Percentiles rank a stretch among this genome's conserved stretches.
Evolutionary conservation across 2,888 invertebrate genomes (phyloP).

Genomic region (Phoenoteleia sp.): DNA sequence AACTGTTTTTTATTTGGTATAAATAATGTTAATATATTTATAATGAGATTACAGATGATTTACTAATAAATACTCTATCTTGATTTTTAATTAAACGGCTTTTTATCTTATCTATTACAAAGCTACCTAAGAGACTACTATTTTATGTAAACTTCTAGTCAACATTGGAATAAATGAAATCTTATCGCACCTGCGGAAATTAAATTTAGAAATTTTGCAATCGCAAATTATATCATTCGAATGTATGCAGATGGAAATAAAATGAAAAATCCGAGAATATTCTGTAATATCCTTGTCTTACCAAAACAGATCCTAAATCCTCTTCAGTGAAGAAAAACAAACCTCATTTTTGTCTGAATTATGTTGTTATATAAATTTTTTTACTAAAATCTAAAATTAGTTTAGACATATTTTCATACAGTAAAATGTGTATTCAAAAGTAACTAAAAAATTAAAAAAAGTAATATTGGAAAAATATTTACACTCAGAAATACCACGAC

Average conservation of each 20-base stretch:
- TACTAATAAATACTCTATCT: neutral
- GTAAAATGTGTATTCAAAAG: no score
- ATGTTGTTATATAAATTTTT: no score
- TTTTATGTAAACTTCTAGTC: neutral
- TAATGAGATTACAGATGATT: neutral
- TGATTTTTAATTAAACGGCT: neutral
- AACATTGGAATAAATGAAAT: neutral
- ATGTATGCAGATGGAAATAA: no score
- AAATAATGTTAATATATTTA: neutral
- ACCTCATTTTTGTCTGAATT: no score
- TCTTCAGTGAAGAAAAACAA: no score
- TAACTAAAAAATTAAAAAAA: no score
- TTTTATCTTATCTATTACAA: constrained; percentile 14
- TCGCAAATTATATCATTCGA: no score
- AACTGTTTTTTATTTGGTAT: neutral
- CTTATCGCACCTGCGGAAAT: neutral
- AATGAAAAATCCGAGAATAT: no score
- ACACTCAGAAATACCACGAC: neutral
- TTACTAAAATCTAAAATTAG: no score
- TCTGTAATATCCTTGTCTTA: neutral
- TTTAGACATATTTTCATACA: no score
- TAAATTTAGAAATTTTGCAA: neutral
- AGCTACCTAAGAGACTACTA: neutral
- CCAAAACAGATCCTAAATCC: neutral
- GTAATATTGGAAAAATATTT: no score